Base-by-base conservation (phyloP, 2,888 invertebrate genomes). In the Auanema freiburgensis region DNA sequence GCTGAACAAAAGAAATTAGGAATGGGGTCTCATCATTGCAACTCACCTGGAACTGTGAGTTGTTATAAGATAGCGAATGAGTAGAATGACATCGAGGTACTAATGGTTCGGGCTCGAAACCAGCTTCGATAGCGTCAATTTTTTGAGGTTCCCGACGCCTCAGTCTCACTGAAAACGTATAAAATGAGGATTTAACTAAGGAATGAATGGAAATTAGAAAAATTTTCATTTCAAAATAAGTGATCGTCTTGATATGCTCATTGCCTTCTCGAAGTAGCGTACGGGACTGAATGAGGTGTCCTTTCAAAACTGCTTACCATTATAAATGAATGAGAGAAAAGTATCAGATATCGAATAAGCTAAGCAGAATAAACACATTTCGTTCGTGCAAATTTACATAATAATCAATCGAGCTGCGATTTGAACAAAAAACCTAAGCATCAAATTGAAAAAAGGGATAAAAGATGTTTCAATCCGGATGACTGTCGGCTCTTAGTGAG, bases 31-130 rank as follows among this genome's bases (percentile, higher is more conserved):
- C n/a, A n/a, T n/a, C n/a, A n/a, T n/a, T n/a, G n/a, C n/a, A 53
- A 16, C 23, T 21, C 43, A 72, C 72, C 66, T 65, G 66, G 40
- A 72, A 72, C 61, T 72, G 70, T 3, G 72, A 72, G 16, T 64
- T 66, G 16, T 50, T 70, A 54, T 65, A 72, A 2, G 69, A 59
- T 40, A 72, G 57, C n/a, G 72, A 72, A 44, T 72, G 69, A 1
- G 70, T 70, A 2, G 72, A 72, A 58, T 72, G 70, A 61, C 72
- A 72, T 66, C 72, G 50, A 1, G 68, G 70, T 16, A 72, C 72
- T 42, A 63, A 46, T n/a, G 66, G 57, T 14, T 60, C 59, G 25
- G 72, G 72, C 42, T 70, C 70, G 53, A 72, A 72, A 8, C 72
- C 72, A 11, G 72, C 72, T 59, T 72, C 72, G n/a, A 70, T 66